Conservation (phyloP, 2,113 vertebrate species). For the Tragelaphus scriptus region DNA sequence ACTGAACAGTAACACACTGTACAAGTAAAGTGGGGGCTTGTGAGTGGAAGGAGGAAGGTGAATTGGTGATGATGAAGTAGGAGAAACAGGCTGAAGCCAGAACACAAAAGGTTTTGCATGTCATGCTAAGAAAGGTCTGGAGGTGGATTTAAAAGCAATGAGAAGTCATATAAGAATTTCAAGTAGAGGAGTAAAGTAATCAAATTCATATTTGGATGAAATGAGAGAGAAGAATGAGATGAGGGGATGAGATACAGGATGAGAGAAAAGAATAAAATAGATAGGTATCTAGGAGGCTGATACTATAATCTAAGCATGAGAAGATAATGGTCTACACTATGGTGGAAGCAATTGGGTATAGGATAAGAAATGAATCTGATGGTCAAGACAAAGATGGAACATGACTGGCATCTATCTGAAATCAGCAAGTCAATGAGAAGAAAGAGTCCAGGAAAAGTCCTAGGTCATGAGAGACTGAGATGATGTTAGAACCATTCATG, state of each 20-base stretch:
- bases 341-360: neutral
- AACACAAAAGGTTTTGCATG: neutral
- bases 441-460: neutral
- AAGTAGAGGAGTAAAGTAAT: neutral
- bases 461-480: neutral
- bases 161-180: neutral
- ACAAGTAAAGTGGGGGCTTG: neutral
- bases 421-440: neutral
- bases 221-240: neutral
- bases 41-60: neutral
- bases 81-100: neutral
- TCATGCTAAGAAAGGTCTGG: neutral
- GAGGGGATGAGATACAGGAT: neutral
- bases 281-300: neutral
- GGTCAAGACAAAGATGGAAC: neutral
- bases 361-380: neutral
- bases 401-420: neutral
- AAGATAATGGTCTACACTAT: neutral
- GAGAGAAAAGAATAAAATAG: neutral
- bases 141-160: neutral
- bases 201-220: neutral
- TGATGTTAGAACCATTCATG: neutral
- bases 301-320: neutral
- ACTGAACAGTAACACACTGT: neutral
- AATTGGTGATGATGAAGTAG: neutral